Conservation (phyloP, 2,113 vertebrate genomes). For the Tupaia tana region DNA sequence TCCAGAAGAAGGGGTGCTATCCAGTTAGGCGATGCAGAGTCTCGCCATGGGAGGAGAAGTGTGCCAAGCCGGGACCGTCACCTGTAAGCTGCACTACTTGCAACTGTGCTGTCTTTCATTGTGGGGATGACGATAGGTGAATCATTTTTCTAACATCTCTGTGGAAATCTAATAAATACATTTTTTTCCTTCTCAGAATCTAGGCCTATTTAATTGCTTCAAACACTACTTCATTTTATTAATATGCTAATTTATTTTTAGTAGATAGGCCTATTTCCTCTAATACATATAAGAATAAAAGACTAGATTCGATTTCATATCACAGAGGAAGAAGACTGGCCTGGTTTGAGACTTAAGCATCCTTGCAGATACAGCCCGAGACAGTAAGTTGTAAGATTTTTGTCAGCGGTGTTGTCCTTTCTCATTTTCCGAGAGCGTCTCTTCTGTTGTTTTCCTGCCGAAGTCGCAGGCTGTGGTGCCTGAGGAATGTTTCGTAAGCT, state of each 20-base stretch:
- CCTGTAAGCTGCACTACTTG: not conserved
- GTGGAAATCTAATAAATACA: not conserved
- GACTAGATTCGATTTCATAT: not conserved
- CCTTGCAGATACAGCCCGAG: not conserved
- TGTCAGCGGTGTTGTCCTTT: not conserved
- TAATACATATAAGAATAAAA: not conserved
- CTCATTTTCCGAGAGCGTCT: not conserved
- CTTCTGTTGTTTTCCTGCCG: not conserved
- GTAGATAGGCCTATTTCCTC: not conserved
- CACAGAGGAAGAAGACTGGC: not conserved
- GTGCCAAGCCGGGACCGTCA: not conserved
- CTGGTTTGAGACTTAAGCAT: not conserved
- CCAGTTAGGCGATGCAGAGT: not conserved
- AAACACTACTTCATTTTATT: conserved; percentile 5
- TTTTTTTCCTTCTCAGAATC: not conserved
- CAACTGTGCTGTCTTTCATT: not conserved
- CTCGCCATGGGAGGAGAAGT: not conserved
- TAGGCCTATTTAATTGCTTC: not conserved
- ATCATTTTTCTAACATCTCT: not conserved
- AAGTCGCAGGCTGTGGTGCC: not conserved
- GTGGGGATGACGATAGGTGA: not conserved
- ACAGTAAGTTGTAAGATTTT: not conserved
- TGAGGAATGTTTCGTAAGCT: conserved; percentile 3
- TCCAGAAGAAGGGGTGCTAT: not conserved
- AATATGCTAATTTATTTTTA: not conserved